These are phyloP conservation scores for Spisula solida DNA, from an alignment of 2,888 invertebrate genomes.

Conservation along the genomic window DNA sequence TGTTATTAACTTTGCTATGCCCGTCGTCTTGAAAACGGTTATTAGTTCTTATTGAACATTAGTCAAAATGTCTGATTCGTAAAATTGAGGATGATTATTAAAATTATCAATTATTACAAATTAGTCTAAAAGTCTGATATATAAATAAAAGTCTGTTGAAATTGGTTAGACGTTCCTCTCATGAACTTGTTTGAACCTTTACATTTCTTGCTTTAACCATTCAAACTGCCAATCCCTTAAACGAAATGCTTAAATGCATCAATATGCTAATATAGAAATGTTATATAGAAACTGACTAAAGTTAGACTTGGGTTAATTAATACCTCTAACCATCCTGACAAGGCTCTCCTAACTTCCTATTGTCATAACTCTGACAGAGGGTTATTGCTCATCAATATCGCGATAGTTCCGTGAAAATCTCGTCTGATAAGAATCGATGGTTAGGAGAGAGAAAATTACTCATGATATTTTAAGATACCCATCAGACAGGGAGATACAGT, in stretches of 20 bases:
- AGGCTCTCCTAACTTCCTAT: conserved; percentile 35
- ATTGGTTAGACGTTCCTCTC: neutral
- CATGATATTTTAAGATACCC: conserved; percentile 8
- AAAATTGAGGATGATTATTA: neutral
- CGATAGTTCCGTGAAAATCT: conserved; percentile 35
- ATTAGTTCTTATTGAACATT: too few species aligned
- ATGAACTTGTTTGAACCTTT: neutral
- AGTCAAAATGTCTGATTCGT: neutral
- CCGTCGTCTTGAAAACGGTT: too few species aligned
- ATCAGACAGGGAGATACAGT: neutral
- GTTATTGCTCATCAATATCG: conserved; percentile 23
- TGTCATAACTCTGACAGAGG: conserved; percentile 13
- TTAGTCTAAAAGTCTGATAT: neutral
- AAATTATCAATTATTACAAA: neutral
- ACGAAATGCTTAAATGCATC: neutral
- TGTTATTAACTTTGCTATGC: too few species aligned
- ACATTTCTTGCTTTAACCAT: neutral
- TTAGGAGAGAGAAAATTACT: conserved; percentile 13
- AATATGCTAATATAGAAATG: conserved; percentile 41
- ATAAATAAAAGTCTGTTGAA: neutral
- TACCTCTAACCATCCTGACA: conserved; percentile 6
- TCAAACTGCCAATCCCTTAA: neutral
- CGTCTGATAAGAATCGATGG: neutral
- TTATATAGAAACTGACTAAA: conserved; percentile 21
- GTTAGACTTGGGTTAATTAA: conserved; percentile 13